Evolutionary conservation across 2,888 invertebrate species (phyloP), one percentile per base, ranked within the genome.

Genomic region (Dryobotodes eremita): DNA sequence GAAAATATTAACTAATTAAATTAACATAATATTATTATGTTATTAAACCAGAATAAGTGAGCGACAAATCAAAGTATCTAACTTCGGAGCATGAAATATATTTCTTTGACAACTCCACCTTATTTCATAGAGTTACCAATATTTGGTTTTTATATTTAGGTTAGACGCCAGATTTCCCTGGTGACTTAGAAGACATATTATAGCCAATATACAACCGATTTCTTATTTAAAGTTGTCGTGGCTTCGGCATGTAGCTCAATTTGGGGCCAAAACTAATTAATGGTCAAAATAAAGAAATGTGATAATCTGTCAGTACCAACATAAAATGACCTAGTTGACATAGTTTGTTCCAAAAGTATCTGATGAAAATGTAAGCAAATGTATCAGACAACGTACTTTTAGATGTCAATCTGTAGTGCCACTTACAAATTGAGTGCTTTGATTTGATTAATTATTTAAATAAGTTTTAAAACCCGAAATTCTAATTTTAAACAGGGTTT

Each of bases 131-230:
- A 77, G 59, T 76, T 78, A 57, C 70, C 68, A 68, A 82, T 81
- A 76, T 77, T 66, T 84, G n/a, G 65, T 80, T 83, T 78, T 75
- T 79, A 77, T 88, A 75, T 86, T 85, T 80, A 74, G 75, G 83
- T 77, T 82, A 75, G 64, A 72, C 68, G 77, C 59, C 66, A 82
- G 73, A 87, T 88, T 88, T 85, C 87, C 89, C 89, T 72, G 55
- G 87, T 42, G 85, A 79, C 89, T 53, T 50, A 50, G 59, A 71
- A 61, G 71, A 76, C 65, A 69, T 75, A 77, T 36, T 36, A 36
- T 78, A 65, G 61, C 72, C 78, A 80, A 84, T 86, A 80, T 57
- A 77, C 17, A 57, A 79, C 66, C 69, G 59, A 83, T 80, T 77
- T 80, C 83, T 80, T 78, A 66, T 75, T 80, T 80, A 76, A 82